Evolutionary conservation across 2,797 vertebrate genomes (phyloP).

Genomic region (Neosalanx taihuensis): DNA sequence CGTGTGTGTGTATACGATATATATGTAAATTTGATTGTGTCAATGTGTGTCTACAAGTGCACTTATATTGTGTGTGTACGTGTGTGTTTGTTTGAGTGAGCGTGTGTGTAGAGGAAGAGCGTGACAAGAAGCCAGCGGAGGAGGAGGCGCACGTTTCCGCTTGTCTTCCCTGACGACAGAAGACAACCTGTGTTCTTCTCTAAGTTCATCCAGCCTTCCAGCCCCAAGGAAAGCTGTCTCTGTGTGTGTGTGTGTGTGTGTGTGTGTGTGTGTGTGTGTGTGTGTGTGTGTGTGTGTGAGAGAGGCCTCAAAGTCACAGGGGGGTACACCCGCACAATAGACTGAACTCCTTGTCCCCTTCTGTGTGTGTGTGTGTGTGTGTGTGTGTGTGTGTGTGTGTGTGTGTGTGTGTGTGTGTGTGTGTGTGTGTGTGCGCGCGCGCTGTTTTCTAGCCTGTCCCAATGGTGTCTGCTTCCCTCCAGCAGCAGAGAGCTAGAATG

Average conservation of each 20-base stretch:
- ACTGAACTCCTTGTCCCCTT: no score
- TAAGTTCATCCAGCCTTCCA: constrained; percentile 32
- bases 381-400: neutral
- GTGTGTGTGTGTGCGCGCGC: no score
- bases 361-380: neutral
- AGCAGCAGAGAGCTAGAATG: no score
- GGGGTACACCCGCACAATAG: neutral
- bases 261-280: neutral
- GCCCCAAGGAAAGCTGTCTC: neutral
- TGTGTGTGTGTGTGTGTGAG: neutral
- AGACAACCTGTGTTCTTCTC: constrained; percentile 34
- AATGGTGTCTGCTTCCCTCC: no score
- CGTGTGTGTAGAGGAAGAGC: constrained; percentile 14
- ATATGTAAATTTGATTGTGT: neutral
- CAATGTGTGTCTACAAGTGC: neutral
- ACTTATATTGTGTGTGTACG: constrained; percentile 16
- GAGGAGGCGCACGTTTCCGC: constrained; percentile 34
- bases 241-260: neutral
- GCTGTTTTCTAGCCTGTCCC: no score
- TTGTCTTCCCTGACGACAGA: constrained; percentile 44
- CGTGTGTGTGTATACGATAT: neutral
- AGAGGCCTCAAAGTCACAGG: neutral
- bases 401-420: neutral
- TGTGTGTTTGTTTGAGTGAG: neutral
- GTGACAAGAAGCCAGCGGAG: constrained; percentile 30